Evolutionary conservation across 2,888 invertebrate species (phyloP).

Genomic region (Xestia ashworthii): DNA sequence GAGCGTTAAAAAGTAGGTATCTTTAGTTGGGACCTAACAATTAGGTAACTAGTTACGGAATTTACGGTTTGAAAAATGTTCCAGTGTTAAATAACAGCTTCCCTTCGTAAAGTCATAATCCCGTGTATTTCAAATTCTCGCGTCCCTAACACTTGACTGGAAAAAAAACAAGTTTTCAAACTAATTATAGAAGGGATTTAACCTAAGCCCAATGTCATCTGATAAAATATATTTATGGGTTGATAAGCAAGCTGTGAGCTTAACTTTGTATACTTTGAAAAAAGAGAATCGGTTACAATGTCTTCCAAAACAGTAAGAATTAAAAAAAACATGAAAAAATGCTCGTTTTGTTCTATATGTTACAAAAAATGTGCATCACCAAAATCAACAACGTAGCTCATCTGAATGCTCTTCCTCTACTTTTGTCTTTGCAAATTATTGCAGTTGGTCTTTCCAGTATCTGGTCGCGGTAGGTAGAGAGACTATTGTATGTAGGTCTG

Average conservation of each 20-base stretch:
- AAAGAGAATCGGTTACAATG: background rate
- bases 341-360: background rate
- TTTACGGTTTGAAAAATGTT: background rate
- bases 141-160: background rate
- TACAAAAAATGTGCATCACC: background rate
- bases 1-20: background rate
- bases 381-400: background rate
- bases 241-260: conserved; percentile 11
- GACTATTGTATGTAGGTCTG: too few species aligned
- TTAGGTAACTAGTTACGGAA: background rate
- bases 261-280: background rate
- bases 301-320: too few species aligned
- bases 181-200: background rate
- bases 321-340: background rate
- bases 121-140: background rate
- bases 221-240: conserved; percentile 3
- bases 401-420: background rate
- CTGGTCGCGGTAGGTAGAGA: background rate
- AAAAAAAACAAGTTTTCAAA: background rate
- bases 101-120: background rate
- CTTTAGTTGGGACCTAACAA: too few species aligned
- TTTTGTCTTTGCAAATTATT: background rate
- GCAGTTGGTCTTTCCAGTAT: background rate
- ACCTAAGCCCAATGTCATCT: conserved; percentile 5
- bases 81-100: background rate